Evolutionary conservation across 2,113 vertebrate genomes (phyloP).

Genomic region (Oncorhynchus gorbuscha): DNA sequence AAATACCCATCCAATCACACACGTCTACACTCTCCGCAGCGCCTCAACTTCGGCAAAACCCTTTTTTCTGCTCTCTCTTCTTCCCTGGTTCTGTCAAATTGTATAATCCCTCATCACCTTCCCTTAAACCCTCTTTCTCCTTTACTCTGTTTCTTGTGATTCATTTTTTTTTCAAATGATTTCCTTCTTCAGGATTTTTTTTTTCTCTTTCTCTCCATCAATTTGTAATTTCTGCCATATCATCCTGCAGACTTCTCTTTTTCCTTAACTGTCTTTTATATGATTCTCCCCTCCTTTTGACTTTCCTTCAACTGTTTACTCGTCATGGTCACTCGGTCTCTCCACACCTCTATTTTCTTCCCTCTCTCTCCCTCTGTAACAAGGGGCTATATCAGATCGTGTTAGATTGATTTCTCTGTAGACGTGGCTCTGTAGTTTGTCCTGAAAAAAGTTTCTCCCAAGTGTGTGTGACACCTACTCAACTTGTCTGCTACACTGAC

Average conservation of each 20-base stretch:
- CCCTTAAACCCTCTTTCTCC: slow-evolving; percentile 36
- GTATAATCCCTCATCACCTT: slow-evolving; percentile 54
- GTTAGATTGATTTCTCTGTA: slow-evolving; percentile 57
- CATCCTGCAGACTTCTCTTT: background rate
- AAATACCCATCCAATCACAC: slow-evolving; percentile 23
- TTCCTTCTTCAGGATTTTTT: slow-evolving; percentile 2
- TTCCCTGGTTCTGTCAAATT: slow-evolving; percentile 44
- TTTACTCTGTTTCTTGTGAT: slow-evolving; percentile 16
- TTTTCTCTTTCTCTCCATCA: background rate
- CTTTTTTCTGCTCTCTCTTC: slow-evolving; percentile 38
- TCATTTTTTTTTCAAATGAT: slow-evolving; percentile 40
- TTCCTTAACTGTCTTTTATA: slow-evolving; percentile 7
- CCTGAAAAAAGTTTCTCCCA: no score
- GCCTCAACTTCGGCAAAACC: slow-evolving; percentile 47
- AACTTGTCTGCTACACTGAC: no score
- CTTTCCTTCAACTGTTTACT: slow-evolving; percentile 8
- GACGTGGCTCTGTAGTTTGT: slow-evolving; percentile 42
- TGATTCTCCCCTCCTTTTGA: background rate
- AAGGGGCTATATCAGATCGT: slow-evolving; percentile 4
- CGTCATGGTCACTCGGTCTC: slow-evolving; percentile 22
- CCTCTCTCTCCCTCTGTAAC: slow-evolving; percentile 24
- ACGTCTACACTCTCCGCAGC: slow-evolving; percentile 29
- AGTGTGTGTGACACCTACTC: no score
- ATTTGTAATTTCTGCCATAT: no score
- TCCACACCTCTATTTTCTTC: background rate